Evolutionary conservation across 2,888 invertebrate genomes (phyloP).

Genomic region (Cenopis cana): DNA sequence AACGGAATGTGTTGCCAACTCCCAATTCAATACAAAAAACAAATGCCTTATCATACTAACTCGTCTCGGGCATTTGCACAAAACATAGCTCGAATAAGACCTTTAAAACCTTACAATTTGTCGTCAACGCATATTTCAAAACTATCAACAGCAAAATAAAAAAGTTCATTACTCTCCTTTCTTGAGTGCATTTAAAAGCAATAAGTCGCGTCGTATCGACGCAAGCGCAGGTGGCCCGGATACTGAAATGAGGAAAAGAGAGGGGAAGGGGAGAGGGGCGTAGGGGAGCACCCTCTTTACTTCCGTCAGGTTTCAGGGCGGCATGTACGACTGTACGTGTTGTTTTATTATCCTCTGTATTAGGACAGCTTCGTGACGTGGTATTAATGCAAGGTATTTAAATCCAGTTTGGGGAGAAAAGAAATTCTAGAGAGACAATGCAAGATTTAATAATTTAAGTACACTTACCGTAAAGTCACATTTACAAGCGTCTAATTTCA

Average conservation of each 20-base stretch:
- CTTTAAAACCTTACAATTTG: slow-evolving; percentile 40
- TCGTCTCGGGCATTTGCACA: not conserved
- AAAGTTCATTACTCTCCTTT: slow-evolving; percentile 72
- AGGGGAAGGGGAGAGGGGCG: slow-evolving; percentile 45
- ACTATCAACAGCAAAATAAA: slow-evolving; percentile 67
- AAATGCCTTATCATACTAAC: not conserved
- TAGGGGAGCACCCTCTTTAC: slow-evolving; percentile 44
- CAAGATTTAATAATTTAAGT: too few relatives aligned
- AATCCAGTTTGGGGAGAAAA: not conserved
- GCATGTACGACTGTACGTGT: slow-evolving; percentile 7
- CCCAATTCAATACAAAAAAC: not conserved
- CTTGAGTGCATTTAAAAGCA: slow-evolving; percentile 76
- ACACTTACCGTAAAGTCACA: too few relatives aligned
- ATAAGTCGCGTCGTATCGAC: slow-evolving; percentile 69
- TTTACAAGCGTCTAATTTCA: too few relatives aligned
- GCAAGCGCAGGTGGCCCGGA: slow-evolving; percentile 83
- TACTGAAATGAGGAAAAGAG: slow-evolving; percentile 66
- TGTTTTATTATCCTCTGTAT: slow-evolving; percentile 17
- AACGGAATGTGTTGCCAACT: not conserved
- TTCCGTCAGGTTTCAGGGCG: slow-evolving; percentile 31
- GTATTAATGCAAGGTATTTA: not conserved
- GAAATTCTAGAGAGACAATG: not conserved
- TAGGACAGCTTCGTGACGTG: not conserved
- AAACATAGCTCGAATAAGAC: not conserved
- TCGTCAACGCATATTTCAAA: slow-evolving; percentile 56